Conservation (phyloP, 2,797 vertebrate species). For the Hafferia zeledoni region DNA sequence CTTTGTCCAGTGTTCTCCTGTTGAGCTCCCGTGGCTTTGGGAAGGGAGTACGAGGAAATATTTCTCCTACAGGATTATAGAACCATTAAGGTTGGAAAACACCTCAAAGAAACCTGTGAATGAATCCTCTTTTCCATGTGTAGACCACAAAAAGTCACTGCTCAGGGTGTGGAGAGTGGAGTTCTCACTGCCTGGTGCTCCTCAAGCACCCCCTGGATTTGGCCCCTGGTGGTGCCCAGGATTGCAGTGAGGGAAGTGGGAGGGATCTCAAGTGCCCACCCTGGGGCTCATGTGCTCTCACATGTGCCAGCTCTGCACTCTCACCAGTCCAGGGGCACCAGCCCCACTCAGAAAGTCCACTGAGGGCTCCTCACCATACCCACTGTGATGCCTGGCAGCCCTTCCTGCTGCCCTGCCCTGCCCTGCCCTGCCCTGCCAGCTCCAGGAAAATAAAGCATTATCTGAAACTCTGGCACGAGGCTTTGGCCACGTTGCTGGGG, state of each 20-base stretch:
- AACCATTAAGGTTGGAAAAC: fast-evolving
- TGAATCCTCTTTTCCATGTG: neutral
- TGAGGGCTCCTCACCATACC: neutral
- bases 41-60: neutral
- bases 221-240: neutral
- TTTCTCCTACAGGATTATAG: neutral
- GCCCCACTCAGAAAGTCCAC: neutral
- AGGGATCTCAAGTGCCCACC: neutral
- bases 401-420: slow-evolving; percentile 1
- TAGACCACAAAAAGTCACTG: neutral
- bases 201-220: neutral
- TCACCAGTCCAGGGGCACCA: neutral
- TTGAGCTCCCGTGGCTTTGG: neutral
- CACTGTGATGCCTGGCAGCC: slow-evolving; percentile 1
- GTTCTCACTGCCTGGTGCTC: slow-evolving; percentile 4
- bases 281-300: neutral
- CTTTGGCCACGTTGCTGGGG: neutral
- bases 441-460: slow-evolving; percentile 31
- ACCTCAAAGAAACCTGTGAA: fast-evolving
- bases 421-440: slow-evolving; percentile 16
- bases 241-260: neutral
- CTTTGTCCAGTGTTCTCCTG: neutral
- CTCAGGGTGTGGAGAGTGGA: neutral
- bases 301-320: neutral
- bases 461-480: slow-evolving; percentile 35